These are phyloP conservation scores for Microhierax caerulescens DNA, from an alignment of 2,797 vertebrate species.

Conservation along the genomic window DNA sequence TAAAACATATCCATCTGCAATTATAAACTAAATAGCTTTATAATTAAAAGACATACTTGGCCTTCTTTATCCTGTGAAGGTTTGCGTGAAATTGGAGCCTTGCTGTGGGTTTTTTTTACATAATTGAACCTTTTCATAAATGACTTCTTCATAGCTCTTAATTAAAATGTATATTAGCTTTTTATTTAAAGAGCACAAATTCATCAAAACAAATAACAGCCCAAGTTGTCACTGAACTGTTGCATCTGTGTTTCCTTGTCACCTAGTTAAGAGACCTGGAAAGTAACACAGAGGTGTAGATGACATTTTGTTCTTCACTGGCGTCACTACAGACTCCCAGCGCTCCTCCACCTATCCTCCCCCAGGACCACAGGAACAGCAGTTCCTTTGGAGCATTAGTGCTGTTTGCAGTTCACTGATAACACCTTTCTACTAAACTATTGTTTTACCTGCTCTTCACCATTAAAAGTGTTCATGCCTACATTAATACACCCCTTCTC, in stretches of 20 bases:
- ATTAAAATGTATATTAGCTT: conserved; percentile 28
- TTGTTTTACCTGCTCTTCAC: neutral
- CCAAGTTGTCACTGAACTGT: neutral
- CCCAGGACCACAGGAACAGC: neutral
- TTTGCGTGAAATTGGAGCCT: conserved; percentile 24
- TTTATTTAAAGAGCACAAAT: conserved; percentile 24
- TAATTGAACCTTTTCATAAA: conserved; percentile 31
- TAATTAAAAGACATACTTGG: conserved; percentile 15
- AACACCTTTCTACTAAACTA: neutral
- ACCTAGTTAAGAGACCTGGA: neutral
- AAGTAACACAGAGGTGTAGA: neutral
- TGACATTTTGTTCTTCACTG: neutral
- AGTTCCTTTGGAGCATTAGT: neutral
- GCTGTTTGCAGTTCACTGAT: neutral
- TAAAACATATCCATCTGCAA: neutral
- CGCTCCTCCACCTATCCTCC: neutral
- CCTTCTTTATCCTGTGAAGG: neutral
- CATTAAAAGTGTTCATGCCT: neutral
- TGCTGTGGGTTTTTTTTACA: neutral
- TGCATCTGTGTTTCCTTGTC: neutral
- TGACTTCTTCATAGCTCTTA: conserved; percentile 24
- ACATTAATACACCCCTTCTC: neutral
- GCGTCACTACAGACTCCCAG: neutral
- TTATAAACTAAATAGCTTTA: conserved; percentile 24
- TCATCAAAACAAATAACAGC: conserved; percentile 3